Percentiles rank a stretch among this genome's conserved stretches.
Conservation (phyloP, 1,140 invertebrate genomes). For the Mycetomoellerius zeteki region DNA sequence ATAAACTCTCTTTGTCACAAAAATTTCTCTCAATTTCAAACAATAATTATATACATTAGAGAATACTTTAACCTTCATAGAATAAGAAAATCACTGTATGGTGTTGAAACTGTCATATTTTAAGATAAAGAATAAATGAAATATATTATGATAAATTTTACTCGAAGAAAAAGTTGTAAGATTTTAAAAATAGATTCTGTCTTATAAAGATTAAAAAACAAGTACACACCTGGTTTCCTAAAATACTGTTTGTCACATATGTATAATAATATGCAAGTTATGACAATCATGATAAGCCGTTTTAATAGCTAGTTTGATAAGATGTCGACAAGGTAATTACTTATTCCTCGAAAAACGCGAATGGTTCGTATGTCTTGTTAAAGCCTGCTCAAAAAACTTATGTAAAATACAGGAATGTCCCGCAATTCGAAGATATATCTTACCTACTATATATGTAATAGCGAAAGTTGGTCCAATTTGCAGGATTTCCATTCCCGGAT, state of each 20-base stretch:
- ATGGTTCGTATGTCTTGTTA: background rate
- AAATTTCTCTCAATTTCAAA: background rate
- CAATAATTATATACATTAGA: background rate
- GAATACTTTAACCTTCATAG: background rate
- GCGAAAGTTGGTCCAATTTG: slow-evolving; percentile 39
- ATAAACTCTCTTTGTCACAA: background rate
- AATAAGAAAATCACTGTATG: too few species aligned
- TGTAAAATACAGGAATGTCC: background rate
- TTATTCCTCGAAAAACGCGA: background rate
- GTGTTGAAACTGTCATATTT: too few species aligned
- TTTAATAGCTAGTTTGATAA: slow-evolving; percentile 16
- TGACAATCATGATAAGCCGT: background rate
- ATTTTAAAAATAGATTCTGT: too few species aligned
- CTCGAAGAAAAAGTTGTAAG: too few species aligned
- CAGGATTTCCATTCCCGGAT: background rate
- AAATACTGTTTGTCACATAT: background rate
- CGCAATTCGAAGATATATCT: slow-evolving; percentile 14
- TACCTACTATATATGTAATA: slow-evolving; percentile 20
- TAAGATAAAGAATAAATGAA: too few species aligned
- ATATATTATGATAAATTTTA: too few species aligned
- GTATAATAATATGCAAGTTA: background rate
- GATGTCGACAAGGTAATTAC: background rate
- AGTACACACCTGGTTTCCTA: background rate
- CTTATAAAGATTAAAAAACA: background rate
- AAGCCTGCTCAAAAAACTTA: background rate